Conservation (phyloP, 1,140 invertebrate species). For the Bombus affinis region DNA sequence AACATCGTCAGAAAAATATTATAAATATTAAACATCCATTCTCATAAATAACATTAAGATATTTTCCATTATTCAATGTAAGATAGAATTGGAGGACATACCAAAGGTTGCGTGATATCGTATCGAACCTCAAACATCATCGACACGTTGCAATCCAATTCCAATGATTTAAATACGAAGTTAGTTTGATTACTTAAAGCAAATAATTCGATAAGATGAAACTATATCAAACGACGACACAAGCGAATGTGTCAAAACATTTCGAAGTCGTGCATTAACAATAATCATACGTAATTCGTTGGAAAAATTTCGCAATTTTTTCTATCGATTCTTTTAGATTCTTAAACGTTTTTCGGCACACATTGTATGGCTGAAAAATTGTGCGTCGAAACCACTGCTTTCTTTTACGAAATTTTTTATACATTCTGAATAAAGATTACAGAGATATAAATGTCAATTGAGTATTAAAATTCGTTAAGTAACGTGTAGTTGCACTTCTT, state of each 20-base stretch:
- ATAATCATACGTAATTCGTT: background rate
- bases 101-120: slow-evolving; percentile 32
- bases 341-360: slow-evolving; percentile 32
- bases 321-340: background rate
- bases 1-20: slow-evolving; percentile 75
- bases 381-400: slow-evolving; percentile 37
- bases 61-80: slow-evolving; percentile 33
- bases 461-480: background rate
- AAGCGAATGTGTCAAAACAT: background rate
- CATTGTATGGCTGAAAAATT: slow-evolving; percentile 67
- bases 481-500: background rate
- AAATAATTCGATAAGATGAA: slow-evolving; percentile 7
- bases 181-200: background rate
- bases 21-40: slow-evolving; percentile 71
- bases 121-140: slow-evolving; percentile 6
- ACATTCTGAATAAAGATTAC: background rate
- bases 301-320: background rate
- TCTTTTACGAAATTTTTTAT: slow-evolving; percentile 18
- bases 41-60: slow-evolving; percentile 64
- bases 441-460: background rate
- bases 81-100: slow-evolving; percentile 59
- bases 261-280: background rate
- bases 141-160: background rate
- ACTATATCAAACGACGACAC: background rate
- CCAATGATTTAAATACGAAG: background rate